phyloP scores from a whole-genome alignment of 2,113 vertebrate species.

The western clawed frog (Xenopus tropicalis) region UCB_Xtro_10.0 CM004444.2:3095501-3096000 shows the following conservation, averaged over 20 bases:
- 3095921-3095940: background rate
- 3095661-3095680: no score
- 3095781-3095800: constrained; percentile 87
- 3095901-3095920: background rate
- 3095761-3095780: constrained; percentile 96
- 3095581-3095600: background rate
- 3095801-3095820: constrained; percentile 79
- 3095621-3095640: no score
- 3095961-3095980: no score
- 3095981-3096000: no score
- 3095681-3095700: no score
- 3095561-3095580: constrained; percentile 77
- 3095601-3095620: no score
- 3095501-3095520: constrained; percentile 92
- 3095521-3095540: constrained; percentile 95
- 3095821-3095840: constrained; percentile 91
- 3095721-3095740: constrained; percentile 72
- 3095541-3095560: constrained; percentile 89
- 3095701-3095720: no score
- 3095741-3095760: constrained; percentile 92
- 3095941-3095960: no score
- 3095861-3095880: constrained; percentile 46
- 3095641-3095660: no score
- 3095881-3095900: background rate
- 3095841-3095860: constrained; percentile 95